Evolutionary conservation across 37 sponge, comb jelly and placozoan species (phyloP).

Genomic region (Sycon ciliatum): DNA sequence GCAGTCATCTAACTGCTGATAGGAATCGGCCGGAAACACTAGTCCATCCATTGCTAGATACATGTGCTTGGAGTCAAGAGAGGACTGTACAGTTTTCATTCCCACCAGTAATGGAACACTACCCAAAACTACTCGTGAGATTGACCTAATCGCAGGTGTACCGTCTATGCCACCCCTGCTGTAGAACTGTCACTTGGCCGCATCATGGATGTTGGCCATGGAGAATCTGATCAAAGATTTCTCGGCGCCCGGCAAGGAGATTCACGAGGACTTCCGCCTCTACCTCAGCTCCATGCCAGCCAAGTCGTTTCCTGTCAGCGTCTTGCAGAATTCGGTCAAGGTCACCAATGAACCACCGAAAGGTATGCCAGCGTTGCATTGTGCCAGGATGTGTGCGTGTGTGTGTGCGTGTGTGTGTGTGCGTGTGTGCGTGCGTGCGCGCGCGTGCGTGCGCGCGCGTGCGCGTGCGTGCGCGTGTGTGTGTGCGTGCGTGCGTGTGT

Average conservation of each 20-base stretch:
- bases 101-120: too few species aligned
- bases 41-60: too few species aligned
- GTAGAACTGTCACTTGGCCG: conserved; percentile 94
- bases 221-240: conserved; percentile 83
- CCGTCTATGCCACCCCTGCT: too few species aligned
- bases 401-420: background rate
- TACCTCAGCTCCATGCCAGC: conserved; percentile 94
- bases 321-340: conserved; percentile 94
- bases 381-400: conserved; percentile 2
- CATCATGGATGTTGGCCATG: conserved; percentile 97
- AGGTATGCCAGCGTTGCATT: conserved; percentile 40
- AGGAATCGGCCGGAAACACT: too few species aligned
- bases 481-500: background rate
- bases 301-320: conserved; percentile 85
- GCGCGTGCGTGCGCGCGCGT: conserved; percentile 11
- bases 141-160: too few species aligned
- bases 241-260: conserved; percentile 53
- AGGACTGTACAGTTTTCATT: too few species aligned
- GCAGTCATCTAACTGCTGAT: too few species aligned
- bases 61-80: too few species aligned
- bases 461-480: background rate
- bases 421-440: conserved; percentile 14
- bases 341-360: conserved; percentile 99
- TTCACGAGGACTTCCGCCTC: conserved; percentile 86
- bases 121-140: too few species aligned